A percentile compares a stretch with the other conserved stretches of the same genome.
These are phyloP conservation scores for Myotis findleyi DNA, from an alignment of 2,797 vertebrate genomes.

Conservation along the genomic window DNA sequence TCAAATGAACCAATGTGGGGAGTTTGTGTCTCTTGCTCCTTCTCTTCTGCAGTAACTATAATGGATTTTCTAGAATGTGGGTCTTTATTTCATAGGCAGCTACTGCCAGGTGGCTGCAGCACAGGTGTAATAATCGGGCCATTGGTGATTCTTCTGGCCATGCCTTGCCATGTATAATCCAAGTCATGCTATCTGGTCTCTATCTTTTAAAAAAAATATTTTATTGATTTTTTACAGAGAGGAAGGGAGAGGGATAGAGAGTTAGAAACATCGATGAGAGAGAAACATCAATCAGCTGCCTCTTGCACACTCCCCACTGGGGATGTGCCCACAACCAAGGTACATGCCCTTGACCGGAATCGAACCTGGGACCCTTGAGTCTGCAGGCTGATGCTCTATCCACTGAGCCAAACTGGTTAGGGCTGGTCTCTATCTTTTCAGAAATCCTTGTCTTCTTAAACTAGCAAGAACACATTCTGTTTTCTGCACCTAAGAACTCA, in stretches of 20 bases:
- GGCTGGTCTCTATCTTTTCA: background rate
- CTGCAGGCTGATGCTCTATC: too few relatives aligned
- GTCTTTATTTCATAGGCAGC: background rate
- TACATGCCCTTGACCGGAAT: too few relatives aligned
- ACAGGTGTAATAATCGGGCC: background rate
- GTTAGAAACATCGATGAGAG: too few relatives aligned
- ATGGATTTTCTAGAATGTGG: background rate
- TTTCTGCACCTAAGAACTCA: background rate
- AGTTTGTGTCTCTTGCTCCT: background rate
- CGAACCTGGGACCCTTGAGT: too few relatives aligned
- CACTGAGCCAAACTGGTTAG: too few relatives aligned
- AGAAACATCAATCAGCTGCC: too few relatives aligned
- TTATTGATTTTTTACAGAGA: too few relatives aligned
- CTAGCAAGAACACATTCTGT: background rate
- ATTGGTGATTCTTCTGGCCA: background rate
- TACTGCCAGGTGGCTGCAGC: background rate
- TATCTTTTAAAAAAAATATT: too few relatives aligned
- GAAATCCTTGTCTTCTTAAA: background rate
- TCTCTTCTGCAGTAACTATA: background rate
- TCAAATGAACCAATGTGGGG: fast-evolving
- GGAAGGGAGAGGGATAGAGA: too few relatives aligned
- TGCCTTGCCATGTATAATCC: background rate
- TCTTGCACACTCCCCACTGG: too few relatives aligned
- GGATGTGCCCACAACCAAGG: too few relatives aligned
- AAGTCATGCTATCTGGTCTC: background rate